These are phyloP conservation scores for Apis cerana DNA, from an alignment of 1,140 invertebrate species.

Conservation along the genomic window DNA sequence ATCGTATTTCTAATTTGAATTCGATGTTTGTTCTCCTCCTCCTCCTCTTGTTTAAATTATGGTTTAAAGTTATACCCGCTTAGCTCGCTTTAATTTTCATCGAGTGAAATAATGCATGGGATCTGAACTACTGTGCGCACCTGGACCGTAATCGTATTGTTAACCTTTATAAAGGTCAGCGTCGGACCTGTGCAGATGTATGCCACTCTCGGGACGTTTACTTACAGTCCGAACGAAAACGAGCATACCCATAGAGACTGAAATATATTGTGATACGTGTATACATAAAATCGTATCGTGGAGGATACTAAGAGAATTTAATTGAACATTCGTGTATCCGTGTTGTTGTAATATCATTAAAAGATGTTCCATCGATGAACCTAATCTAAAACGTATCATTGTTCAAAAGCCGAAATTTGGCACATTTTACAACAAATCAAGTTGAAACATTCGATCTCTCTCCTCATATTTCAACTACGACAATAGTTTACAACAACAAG, in stretches of 20 bases:
- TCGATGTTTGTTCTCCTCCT: background rate
- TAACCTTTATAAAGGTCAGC: constrained; percentile 43
- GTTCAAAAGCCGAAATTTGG: too few species aligned
- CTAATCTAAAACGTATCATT: too few species aligned
- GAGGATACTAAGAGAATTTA: background rate
- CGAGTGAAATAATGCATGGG: constrained; percentile 35
- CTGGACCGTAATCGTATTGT: constrained; percentile 42
- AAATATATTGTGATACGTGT: background rate
- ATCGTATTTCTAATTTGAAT: background rate
- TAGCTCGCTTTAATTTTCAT: constrained; percentile 16
- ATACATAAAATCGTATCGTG: background rate
- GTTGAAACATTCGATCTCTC: too few species aligned
- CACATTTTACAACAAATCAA: too few species aligned
- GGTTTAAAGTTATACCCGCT: background rate
- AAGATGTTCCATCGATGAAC: too few species aligned
- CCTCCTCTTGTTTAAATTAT: background rate
- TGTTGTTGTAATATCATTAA: background rate
- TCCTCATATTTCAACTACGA: too few species aligned
- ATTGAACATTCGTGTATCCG: background rate
- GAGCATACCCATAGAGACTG: constrained; percentile 3
- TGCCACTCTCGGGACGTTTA: constrained; percentile 47
- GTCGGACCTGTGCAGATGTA: constrained; percentile 35
- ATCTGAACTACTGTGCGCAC: background rate
- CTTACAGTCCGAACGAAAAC: constrained; percentile 47
- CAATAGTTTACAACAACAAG: too few species aligned